These are phyloP conservation scores for Pseudococcus viburni DNA, from an alignment of 2,888 invertebrate genomes.

Conservation along the genomic window DNA sequence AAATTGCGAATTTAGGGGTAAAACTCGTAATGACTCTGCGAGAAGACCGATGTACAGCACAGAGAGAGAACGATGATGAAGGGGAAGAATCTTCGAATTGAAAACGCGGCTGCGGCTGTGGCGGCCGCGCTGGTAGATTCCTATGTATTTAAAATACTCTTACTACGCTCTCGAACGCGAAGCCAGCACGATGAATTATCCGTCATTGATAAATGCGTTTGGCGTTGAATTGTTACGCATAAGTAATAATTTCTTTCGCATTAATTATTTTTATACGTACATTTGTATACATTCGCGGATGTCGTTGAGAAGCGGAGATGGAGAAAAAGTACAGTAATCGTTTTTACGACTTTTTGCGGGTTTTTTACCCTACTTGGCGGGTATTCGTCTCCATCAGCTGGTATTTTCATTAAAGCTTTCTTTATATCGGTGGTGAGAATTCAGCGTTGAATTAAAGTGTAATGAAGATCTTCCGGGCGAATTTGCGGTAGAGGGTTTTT, in stretches of 20 bases:
- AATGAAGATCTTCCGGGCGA: slow-evolving; percentile 41
- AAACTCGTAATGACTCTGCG: slow-evolving; percentile 38
- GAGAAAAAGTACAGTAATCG: slow-evolving; percentile 33
- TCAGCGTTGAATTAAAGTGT: slow-evolving; percentile 39
- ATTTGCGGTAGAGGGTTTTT: slow-evolving; percentile 13
- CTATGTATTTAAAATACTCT: slow-evolving; percentile 27
- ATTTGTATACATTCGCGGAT: not conserved
- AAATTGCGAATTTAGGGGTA: slow-evolving; percentile 41
- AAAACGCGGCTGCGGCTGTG: not conserved
- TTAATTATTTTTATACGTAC: slow-evolving; percentile 40
- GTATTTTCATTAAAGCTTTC: slow-evolving; percentile 35
- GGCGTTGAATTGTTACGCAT: slow-evolving; percentile 13
- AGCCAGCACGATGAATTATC: slow-evolving; percentile 26
- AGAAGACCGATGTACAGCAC: slow-evolving; percentile 9
- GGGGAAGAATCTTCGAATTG: slow-evolving; percentile 21
- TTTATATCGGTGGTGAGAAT: slow-evolving; percentile 33
- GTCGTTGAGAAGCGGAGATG: not conserved
- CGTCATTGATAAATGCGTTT: slow-evolving; percentile 45
- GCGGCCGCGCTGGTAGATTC: not conserved
- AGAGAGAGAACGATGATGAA: not conserved
- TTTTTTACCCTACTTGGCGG: not conserved
- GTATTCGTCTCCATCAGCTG: not conserved
- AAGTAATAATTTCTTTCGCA: slow-evolving; percentile 46
- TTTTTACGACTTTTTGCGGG: slow-evolving; percentile 38
- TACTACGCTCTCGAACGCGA: not conserved